Evolutionary conservation across 2,888 invertebrate species (phyloP), one percentile per base, ranked within the genome.

Genomic region (Schizaphis graminum): DNA sequence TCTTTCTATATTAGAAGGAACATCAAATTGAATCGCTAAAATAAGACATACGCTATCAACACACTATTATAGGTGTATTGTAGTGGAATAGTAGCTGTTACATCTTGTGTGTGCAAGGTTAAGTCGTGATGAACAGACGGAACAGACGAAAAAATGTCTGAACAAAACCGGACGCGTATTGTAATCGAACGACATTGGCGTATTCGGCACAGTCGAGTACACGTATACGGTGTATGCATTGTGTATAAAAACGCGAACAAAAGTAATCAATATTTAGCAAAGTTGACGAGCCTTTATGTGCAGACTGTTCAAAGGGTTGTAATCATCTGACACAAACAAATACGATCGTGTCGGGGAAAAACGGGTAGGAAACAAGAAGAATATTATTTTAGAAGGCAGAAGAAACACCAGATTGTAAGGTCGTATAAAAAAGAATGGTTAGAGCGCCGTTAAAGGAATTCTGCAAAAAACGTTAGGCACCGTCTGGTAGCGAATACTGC

Each of bases 281-380:
- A 89, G 88, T 56, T 56, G 88, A 89, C 35, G 88, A 89, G 41
- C 56, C 41, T 89, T 56, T 89, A 56, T 89, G 41, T 77, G 35
- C 77, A 41, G 21, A 28, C 35, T 77, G 77, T 56, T 89, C 88
- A 89, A 89, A 53, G 41, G 56, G 56, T 41, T 56, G 77, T 77
- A 89, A 89, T 89, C 88, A 49, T 49, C 88, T 56, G 88, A 56
- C 56, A 26, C 41, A 24, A 89, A 89, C 53, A 89, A 49, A 88
- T 77, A 77, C 67, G n/a, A 35, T n/a, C 67, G 35, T 35, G 21
- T 77, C 35, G 77, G 35, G 21, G 21, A 35, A 35, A 77, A 16
- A 77, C 7, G 21, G 77, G 35, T 35, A 21, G 77, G 77, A 77
- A 35, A 8, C 35, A 41, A 77, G 21, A 77, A 35, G 77, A 77